These are phyloP conservation scores for Ia io DNA, from an alignment of 2,113 vertebrate genomes.

Conservation along the genomic window DNA sequence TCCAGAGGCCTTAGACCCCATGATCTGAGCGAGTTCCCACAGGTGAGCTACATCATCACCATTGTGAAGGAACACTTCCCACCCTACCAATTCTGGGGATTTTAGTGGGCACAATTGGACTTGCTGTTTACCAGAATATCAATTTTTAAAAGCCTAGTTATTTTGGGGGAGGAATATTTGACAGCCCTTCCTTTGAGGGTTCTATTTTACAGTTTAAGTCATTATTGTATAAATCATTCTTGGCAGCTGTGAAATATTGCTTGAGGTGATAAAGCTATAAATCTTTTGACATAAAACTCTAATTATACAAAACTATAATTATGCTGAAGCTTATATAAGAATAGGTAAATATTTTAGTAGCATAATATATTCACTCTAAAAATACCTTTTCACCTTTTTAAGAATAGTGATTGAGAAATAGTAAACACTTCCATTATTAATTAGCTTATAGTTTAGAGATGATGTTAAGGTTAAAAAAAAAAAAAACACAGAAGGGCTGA, in stretches of 20 bases:
- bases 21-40: neutral
- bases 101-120: constrained; percentile 38
- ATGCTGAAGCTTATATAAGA: constrained; percentile 62
- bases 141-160: constrained; percentile 77
- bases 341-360: constrained; percentile 63
- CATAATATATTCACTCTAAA: constrained; percentile 30
- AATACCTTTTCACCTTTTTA: neutral
- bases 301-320: constrained; percentile 80
- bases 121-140: constrained; percentile 75
- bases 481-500: neutral
- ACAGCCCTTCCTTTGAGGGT: constrained; percentile 81
- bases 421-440: constrained; percentile 14
- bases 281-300: constrained; percentile 81
- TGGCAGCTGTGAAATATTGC: constrained; percentile 86
- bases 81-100: neutral
- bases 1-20: neutral
- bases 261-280: constrained; percentile 82
- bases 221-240: constrained; percentile 85
- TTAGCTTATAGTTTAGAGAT: neutral
- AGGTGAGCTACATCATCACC: neutral
- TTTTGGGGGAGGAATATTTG: constrained; percentile 77
- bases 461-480: neutral
- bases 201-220: constrained; percentile 80
- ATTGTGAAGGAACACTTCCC: neutral
- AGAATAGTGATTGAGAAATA: neutral